A percentile compares a stretch with the other conserved stretches of the same genome.
These are phyloP conservation scores for Papilio polytes DNA, from an alignment of 1,140 invertebrate species.

Conservation along the genomic window DNA sequence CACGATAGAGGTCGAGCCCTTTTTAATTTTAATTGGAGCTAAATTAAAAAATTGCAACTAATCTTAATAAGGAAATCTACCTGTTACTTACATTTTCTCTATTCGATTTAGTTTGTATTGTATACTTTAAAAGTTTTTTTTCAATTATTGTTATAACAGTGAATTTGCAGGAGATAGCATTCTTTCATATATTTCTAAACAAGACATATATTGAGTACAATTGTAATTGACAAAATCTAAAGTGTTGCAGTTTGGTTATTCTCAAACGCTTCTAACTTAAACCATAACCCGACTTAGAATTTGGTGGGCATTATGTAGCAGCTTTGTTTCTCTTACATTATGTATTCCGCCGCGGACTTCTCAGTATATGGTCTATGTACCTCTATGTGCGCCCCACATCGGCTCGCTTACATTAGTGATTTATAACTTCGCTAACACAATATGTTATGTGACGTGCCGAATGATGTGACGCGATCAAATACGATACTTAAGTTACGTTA, in stretches of 20 bases:
- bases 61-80: not conserved
- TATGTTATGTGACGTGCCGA: conserved; percentile 33
- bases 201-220: too few relatives aligned
- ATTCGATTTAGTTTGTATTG: not conserved
- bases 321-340: conserved; percentile 79
- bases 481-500: conserved; percentile 30
- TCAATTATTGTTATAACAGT: not conserved
- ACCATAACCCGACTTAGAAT: conserved; percentile 66
- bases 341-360: conserved; percentile 75
- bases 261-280: conserved; percentile 45
- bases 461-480: conserved; percentile 19
- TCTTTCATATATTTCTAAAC: too few relatives aligned
- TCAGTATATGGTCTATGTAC: conserved; percentile 48
- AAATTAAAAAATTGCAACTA: not conserved
- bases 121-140: not conserved
- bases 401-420: conserved; percentile 54
- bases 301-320: conserved; percentile 78
- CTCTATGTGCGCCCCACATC: conserved; percentile 56
- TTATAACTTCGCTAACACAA: conserved; percentile 47
- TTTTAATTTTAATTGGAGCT: too few relatives aligned
- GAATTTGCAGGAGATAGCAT: not conserved
- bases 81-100: not conserved
- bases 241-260: not conserved
- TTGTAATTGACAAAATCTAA: not conserved
- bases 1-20: too few relatives aligned